A percentile compares a stretch with the other conserved stretches of the same genome.
Conservation (phyloP, 2,797 vertebrate species). For the Anguilla megastoma region DNA sequence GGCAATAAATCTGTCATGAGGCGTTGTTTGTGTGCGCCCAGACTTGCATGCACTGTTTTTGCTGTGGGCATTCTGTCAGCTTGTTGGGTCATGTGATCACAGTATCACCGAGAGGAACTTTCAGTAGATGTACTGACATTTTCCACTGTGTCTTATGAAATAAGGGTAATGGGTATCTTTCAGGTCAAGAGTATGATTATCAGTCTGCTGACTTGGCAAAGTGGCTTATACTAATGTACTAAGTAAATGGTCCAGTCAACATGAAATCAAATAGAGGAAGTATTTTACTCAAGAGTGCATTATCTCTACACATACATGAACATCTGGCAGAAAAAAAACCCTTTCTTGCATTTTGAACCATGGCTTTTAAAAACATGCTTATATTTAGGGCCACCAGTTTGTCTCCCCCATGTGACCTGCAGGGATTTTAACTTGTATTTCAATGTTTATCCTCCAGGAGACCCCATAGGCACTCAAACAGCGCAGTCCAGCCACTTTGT, state of each 20-base stretch:
- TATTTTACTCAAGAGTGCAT: not conserved
- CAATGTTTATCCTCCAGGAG: too few species aligned
- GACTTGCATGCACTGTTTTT: not conserved
- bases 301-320: too few species aligned
- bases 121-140: not conserved
- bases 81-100: not conserved
- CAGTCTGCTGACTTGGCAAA: not conserved
- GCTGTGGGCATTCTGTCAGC: not conserved
- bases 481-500: too few species aligned
- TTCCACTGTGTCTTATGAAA: not conserved
- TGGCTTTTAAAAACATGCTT: too few species aligned
- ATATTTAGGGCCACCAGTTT: too few species aligned
- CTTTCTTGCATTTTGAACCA: not conserved
- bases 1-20: slow-evolving; percentile 10
- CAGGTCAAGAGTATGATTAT: not conserved
- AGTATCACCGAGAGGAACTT: not conserved
- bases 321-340: too few species aligned
- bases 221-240: not conserved
- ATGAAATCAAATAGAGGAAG: not conserved
- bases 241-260: not conserved
- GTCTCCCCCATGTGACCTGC: too few species aligned
- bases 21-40: not conserved
- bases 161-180: not conserved
- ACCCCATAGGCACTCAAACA: too few species aligned
- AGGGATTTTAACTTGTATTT: too few species aligned